Conservation (phyloP, 2,113 vertebrate species). For the Barnardius zonarius region DNA sequence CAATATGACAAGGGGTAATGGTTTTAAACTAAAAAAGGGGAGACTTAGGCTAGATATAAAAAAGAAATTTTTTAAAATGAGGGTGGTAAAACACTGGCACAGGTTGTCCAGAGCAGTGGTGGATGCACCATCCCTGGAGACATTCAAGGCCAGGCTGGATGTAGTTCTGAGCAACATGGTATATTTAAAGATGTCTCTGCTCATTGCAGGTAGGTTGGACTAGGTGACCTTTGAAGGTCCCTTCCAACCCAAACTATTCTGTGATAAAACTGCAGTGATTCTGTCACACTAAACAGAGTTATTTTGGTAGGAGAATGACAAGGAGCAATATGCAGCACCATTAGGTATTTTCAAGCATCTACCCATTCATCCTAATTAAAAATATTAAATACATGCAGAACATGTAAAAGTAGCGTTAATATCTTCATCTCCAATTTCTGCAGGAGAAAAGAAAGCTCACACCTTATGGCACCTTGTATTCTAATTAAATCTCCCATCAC, state of each 20-base stretch:
- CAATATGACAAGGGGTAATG: not conserved
- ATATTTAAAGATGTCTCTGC: not conserved
- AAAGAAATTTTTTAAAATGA: not conserved
- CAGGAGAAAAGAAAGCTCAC: not conserved
- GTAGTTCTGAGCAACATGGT: not conserved
- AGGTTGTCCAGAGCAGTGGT: not conserved
- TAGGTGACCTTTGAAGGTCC: not conserved
- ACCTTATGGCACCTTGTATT: not conserved
- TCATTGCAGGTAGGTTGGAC: not conserved
- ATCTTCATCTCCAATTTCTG: not conserved
- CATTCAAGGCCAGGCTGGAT: not conserved
- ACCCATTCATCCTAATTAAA: slow-evolving; percentile 1
- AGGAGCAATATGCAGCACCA: not conserved
- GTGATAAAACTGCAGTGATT: not conserved
- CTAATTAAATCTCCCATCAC: not conserved
- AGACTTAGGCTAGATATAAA: not conserved
- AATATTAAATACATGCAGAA: slow-evolving; percentile 39
- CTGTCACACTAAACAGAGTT: not conserved
- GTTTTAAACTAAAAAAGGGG: not conserved
- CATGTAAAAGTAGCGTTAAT: not conserved
- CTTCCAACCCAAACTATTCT: not conserved
- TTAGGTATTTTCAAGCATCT: slow-evolving; percentile 10
- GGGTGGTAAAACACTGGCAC: not conserved
- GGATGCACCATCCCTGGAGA: not conserved
- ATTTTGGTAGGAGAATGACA: not conserved